Evolutionary conservation across 2,113 vertebrate genomes (phyloP), one percentile per base, ranked within the genome.

Genomic region (Pituophis catenifer): DNA sequence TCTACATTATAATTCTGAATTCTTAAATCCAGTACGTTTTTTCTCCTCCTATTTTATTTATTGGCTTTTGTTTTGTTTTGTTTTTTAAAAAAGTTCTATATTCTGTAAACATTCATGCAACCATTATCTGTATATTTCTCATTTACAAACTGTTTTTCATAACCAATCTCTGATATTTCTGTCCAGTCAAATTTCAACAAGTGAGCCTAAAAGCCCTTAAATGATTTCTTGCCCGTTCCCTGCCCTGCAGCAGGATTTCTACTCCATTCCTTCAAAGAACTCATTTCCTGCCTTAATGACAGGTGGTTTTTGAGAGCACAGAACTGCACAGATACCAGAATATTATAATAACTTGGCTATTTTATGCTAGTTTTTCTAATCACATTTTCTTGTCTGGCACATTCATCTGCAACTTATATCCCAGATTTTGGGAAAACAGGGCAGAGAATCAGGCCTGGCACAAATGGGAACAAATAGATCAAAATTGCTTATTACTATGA

Each of bases 351-450:
- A 33, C 29, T 38, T 86, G 3, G 12, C 65, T 33, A 33, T 75
- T 92, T 33, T 29, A 90, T 29, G 23, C 89, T 38, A 58, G 90
- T n/a, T 89, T 59, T 86, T 44, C 81, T 33, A 86, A 90, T 91
- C 81, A 53, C 48, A 23, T 86, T 95, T n/a, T 53, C 57, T 75
- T 89, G 93, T 94, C 33, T 95, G 85, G 94, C 86, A 89, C 65
- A 58, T 54, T 52, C 29, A 91, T 33, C 13, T 93, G 54, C 23
- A 86, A 33, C 88, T 50, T 50, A 54, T 38, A 44, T 44, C 23
- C 8, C 70, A 48, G 23, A 62, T 29, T 6, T 6, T 65, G 53
- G 13, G 10, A 62, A 85, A 8, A 57, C 5, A 21, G 11, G 5
- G 1, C 24, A 13, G 21, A 50, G 89, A 13, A 62, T 38, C 13